These are phyloP conservation scores for Nemapogon koenigi DNA, from an alignment of 2,888 invertebrate genomes.

Conservation along the genomic window DNA sequence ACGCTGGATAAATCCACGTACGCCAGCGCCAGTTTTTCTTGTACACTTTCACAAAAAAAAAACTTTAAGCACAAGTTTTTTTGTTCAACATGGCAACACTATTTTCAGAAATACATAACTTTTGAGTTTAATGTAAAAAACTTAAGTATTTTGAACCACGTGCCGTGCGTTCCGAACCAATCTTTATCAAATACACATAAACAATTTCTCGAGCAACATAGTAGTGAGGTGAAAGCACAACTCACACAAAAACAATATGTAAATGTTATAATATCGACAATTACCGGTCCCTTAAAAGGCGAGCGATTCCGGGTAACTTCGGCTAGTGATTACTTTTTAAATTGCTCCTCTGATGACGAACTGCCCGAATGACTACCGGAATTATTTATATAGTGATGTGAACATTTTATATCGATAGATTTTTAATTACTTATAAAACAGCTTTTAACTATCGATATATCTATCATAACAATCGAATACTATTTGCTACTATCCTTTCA, in stretches of 20 bases:
- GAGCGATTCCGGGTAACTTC: slow-evolving; percentile 37
- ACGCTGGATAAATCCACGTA: slow-evolving; percentile 79
- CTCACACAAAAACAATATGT: slow-evolving; percentile 39
- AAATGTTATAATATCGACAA: slow-evolving; percentile 44
- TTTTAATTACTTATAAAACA: no score
- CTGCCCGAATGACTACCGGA: slow-evolving; percentile 9
- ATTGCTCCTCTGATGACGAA: slow-evolving; percentile 28
- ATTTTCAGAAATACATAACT: background rate
- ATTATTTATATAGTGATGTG: slow-evolving; percentile 9
- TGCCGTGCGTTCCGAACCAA: no score
- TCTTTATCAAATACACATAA: slow-evolving; percentile 4
- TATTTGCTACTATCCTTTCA: no score
- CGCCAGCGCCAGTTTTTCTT: slow-evolving; percentile 70
- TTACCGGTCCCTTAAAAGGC: slow-evolving; percentile 50
- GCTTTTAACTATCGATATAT: no score
- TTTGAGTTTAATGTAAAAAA: background rate
- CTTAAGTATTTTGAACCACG: background rate
- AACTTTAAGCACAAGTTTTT: background rate
- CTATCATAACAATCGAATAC: no score
- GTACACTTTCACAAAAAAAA: slow-evolving; percentile 28
- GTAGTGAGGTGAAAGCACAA: slow-evolving; percentile 34
- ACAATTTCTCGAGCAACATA: background rate
- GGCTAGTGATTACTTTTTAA: slow-evolving; percentile 53
- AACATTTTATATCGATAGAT: background rate
- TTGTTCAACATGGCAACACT: background rate